Conservation (phyloP, 2,113 vertebrate species). For the Penelope pileata region DNA sequence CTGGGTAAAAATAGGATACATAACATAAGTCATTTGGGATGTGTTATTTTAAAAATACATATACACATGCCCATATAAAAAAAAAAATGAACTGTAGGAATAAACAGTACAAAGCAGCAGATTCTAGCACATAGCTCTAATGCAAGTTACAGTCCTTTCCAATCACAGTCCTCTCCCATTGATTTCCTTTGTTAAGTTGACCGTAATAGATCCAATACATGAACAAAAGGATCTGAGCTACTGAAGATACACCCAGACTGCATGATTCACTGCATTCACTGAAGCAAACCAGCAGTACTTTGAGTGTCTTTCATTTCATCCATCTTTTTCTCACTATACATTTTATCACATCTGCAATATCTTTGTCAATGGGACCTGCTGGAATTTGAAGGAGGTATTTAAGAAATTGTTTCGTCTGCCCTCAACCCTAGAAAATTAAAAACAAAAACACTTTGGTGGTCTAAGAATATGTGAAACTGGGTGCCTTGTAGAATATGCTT, state of each 20-base stretch:
- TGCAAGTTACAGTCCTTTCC: not conserved
- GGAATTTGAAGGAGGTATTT: not conserved
- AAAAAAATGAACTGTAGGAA: not conserved
- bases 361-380: not conserved
- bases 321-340: not conserved
- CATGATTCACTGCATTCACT: not conserved
- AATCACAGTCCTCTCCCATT: not conserved
- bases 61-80: not conserved
- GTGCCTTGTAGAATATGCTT: conserved; percentile 3
- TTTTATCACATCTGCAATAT: not conserved
- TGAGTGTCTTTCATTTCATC: not conserved
- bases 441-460: not conserved
- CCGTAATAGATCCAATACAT: not conserved
- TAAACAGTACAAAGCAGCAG: not conserved
- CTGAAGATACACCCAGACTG: not conserved
- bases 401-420: not conserved
- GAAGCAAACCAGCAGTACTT: not conserved
- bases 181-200: not conserved
- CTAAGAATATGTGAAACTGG: not conserved
- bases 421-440: not conserved
- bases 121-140: not conserved
- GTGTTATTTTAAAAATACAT: not conserved
- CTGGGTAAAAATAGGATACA: not conserved
- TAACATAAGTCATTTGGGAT: not conserved
- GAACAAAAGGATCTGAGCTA: conserved; percentile 14